Percentiles rank a stretch among this genome's conserved stretches.
Conservation (phyloP, 1,140 invertebrate species). For the Papilio polyxenes region DNA sequence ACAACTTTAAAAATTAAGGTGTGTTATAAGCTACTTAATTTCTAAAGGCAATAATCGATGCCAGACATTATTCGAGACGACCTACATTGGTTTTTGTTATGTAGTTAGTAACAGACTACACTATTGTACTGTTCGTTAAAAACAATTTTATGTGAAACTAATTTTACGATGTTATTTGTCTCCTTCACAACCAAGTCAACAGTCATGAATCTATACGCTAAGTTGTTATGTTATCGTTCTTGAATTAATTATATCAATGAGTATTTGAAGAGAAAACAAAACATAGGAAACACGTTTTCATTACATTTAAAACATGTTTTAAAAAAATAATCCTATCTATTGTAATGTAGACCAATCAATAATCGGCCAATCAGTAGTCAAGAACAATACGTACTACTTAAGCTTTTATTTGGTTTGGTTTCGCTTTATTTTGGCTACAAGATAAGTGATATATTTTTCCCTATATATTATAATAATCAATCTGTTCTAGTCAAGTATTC, state of each 20-base stretch:
- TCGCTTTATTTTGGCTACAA: neutral
- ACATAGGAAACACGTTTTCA: neutral
- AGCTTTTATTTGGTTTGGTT: neutral
- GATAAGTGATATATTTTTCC: neutral
- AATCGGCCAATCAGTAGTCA: too few species aligned
- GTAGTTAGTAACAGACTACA: neutral
- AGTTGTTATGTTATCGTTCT: neutral
- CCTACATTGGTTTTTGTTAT: neutral
- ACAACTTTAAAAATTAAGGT: too few species aligned
- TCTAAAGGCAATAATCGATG: neutral
- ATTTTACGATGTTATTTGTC: constrained; percentile 25
- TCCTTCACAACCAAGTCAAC: neutral
- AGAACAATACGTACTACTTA: too few species aligned
- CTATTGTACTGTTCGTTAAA: constrained; percentile 2
- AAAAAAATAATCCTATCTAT: too few species aligned
- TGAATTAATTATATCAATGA: neutral
- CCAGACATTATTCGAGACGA: constrained; percentile 3
- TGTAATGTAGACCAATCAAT: too few species aligned
- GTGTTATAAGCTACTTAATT: neutral
- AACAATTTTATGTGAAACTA: constrained; percentile 1
- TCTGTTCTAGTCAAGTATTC: constrained; percentile 28
- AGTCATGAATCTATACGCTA: neutral
- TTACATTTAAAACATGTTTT: neutral
- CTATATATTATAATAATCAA: constrained; percentile 8
- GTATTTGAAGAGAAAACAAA: neutral